Conservation (phyloP, 2,888 invertebrate genomes). For the Tetheella fluctuosa region DNA sequence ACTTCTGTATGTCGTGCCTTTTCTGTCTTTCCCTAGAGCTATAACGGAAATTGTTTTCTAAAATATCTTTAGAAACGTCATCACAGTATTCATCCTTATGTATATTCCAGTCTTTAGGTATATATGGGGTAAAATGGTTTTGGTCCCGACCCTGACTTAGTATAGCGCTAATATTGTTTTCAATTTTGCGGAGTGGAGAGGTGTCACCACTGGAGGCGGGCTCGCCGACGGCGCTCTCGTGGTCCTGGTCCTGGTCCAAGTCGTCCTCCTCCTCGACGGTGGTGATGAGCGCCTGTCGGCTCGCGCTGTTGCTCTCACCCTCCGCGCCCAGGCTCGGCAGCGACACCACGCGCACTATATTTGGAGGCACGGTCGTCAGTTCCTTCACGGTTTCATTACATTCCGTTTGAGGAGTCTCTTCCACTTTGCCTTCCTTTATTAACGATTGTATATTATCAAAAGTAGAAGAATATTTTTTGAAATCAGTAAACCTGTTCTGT, state of each 20-base stretch:
- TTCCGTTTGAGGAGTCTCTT: slow-evolving; percentile 78
- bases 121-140: slow-evolving; percentile 80
- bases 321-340: slow-evolving; percentile 86
- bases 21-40: slow-evolving; percentile 82
- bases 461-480: slow-evolving; percentile 89
- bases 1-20: slow-evolving; percentile 85
- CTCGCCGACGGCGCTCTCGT: slow-evolving; percentile 81
- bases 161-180: slow-evolving; percentile 89
- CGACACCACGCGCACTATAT: slow-evolving; percentile 87
- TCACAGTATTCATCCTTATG: slow-evolving; percentile 84
- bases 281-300: slow-evolving; percentile 86
- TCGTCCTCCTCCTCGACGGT: slow-evolving; percentile 90
- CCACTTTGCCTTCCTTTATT: slow-evolving; percentile 88
- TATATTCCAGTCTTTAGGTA: slow-evolving; percentile 84
- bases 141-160: slow-evolving; percentile 84
- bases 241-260: slow-evolving; percentile 82
- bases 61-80: slow-evolving; percentile 80
- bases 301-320: slow-evolving; percentile 76
- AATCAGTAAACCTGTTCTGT: slow-evolving; percentile 84
- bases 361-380: slow-evolving; percentile 85
- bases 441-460: slow-evolving; percentile 91
- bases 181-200: slow-evolving; percentile 88
- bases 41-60: slow-evolving; percentile 80
- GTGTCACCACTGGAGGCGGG: slow-evolving; percentile 85
- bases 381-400: slow-evolving; percentile 85